These are phyloP conservation scores for Coleophora deauratella DNA, from an alignment of 2,888 invertebrate species.

Conservation along the genomic window DNA sequence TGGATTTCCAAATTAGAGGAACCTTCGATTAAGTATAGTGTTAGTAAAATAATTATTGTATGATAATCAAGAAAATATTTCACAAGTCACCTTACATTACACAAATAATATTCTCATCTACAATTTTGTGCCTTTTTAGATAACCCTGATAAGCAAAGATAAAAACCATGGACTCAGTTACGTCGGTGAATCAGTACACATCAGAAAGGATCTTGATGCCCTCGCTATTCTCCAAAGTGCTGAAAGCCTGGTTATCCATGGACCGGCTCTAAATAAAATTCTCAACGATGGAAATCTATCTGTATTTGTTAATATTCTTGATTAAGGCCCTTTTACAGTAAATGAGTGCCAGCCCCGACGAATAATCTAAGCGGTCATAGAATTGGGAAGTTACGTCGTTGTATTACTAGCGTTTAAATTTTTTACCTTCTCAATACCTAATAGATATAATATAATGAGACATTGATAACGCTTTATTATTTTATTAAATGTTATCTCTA, in stretches of 20 bases:
- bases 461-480: too few species aligned
- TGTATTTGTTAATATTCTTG: constrained; percentile 22
- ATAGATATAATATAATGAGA: too few species aligned
- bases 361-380: too few species aligned
- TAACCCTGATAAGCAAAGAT: constrained; percentile 24
- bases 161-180: constrained; percentile 27
- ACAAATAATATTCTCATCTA: background rate
- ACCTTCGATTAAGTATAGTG: constrained; percentile 19
- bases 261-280: constrained; percentile 20
- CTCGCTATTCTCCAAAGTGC: constrained; percentile 19
- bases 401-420: too few species aligned
- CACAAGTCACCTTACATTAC: too few species aligned
- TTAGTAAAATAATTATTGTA: constrained; percentile 13
- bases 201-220: constrained; percentile 27
- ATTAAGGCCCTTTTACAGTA: too few species aligned
- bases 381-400: too few species aligned
- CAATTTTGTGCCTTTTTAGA: constrained; percentile 13
- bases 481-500: too few species aligned
- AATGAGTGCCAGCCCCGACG: too few species aligned
- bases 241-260: constrained; percentile 26
- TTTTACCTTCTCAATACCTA: too few species aligned
- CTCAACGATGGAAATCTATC: constrained; percentile 20
- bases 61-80: background rate
- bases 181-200: constrained; percentile 27
- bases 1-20: constrained; percentile 31